phyloP scores from a whole-genome alignment of 2,797 vertebrate species.

The Oreonectes daqikongensis region DNA sequence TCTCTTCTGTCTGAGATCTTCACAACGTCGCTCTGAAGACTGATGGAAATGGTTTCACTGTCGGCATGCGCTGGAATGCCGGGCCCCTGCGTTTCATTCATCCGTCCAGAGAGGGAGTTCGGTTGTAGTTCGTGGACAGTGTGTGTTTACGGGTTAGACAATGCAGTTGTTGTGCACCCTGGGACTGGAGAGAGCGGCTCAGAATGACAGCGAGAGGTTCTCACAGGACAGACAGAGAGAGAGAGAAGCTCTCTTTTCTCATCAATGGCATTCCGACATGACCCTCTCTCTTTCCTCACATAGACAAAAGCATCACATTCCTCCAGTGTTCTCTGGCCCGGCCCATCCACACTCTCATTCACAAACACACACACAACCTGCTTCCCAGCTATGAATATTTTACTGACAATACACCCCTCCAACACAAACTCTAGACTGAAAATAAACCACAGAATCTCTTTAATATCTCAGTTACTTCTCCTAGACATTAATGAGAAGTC shows the following conservation, averaged over 20 bases:
- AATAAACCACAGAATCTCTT: background rate
- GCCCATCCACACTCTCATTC: background rate
- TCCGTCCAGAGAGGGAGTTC: background rate
- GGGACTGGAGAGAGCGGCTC: background rate
- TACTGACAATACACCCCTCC: background rate
- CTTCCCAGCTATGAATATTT: no score
- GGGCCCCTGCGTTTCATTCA: slow-evolving; percentile 4
- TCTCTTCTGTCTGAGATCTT: background rate
- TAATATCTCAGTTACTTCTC: background rate
- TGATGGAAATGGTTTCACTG: background rate
- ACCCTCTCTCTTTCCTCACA: background rate
- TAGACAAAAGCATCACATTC: slow-evolving; percentile 9
- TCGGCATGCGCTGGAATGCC: background rate
- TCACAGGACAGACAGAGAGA: background rate
- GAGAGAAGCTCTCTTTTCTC: background rate
- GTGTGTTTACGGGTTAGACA: background rate
- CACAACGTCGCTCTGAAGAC: background rate
- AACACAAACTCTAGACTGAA: no score
- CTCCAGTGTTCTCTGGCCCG: background rate
- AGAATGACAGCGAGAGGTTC: background rate
- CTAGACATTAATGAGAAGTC: no score
- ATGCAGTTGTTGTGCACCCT: background rate
- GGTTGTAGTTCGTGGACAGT: background rate
- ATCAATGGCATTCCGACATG: background rate
- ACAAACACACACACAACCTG: background rate